Base-by-base conservation (phyloP, 2,888 invertebrate genomes). In the Synanthedon tipuliformis region DNA sequence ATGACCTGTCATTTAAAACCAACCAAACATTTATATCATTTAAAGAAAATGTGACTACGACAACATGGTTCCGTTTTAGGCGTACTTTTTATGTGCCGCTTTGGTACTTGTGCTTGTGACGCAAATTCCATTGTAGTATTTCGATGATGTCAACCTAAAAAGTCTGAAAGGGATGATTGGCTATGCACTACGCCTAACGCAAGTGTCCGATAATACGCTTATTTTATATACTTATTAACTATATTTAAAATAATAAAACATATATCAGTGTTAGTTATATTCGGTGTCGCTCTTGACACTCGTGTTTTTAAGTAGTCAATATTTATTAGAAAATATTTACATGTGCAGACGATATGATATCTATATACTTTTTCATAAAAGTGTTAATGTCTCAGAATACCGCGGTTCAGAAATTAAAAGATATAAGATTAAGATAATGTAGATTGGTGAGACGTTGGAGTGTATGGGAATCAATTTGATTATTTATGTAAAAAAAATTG, bases 201-300 rank as follows among this genome's bases (percentile, higher is more conserved):
- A 78, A 72, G 73, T 72, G 79, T 85, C 86, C 85, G 82, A 75
- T 71, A 76, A 83, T 86, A 87, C 86, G 86, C 86, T 87, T 87
- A 87, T 86, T 85, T 84, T 84, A 80, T 34, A 34, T 81, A 83
- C 74, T 73, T 72, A 75, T 72, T 78, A 12, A 45, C 45, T 13
- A 13, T 45, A 45, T 45, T 13, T 45, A 13, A n/a, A 45, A n/a
- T 45, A 45, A n/a, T 16, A 16, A 50, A 27, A 50, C 50, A 4
- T 49, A 79, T 82, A 81, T 78, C 80, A 78, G 73, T 79, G 76
- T 81, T 34, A 34, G 34, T 45, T 82, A 79, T 79, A 71, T 73
- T 80, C 73, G 78, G 69, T 78, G 76, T 77, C 73, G 74, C 71
- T 78, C 77, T 80, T 82, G 78, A 73, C 79, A 77, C 34, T 81